Conservation (phyloP, 2,888 invertebrate genomes). For the Periphyllus acericola region DNA sequence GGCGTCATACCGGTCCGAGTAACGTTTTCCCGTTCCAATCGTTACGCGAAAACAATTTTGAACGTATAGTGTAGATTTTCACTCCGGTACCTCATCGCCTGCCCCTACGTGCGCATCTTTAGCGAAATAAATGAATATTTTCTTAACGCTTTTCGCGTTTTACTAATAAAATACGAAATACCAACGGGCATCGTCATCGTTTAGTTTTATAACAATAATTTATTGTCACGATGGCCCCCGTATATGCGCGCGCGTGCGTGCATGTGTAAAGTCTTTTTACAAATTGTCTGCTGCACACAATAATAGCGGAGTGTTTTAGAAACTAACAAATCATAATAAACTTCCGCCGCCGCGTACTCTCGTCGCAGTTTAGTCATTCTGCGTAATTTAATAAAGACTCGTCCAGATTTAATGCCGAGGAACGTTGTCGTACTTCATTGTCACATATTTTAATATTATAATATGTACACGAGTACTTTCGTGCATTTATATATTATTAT, state of each 20-base stretch:
- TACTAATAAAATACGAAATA: background rate
- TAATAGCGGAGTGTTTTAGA: conserved; percentile 4
- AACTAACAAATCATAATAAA: conserved; percentile 50
- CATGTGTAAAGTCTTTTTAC: background rate
- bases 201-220: background rate
- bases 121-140: background rate
- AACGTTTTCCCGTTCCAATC: no score
- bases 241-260: background rate
- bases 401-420: conserved; percentile 24
- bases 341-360: background rate
- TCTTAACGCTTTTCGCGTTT: background rate
- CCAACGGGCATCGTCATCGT: background rate
- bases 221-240: background rate
- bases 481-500: no score
- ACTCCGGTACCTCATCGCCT: no score
- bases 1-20: no score
- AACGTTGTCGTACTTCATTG: conserved; percentile 29
- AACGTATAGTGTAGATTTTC: no score
- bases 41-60: no score
- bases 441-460: conserved; percentile 6
- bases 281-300: background rate
- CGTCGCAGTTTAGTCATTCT: conserved; percentile 11
- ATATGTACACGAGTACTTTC: background rate
- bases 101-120: no score
- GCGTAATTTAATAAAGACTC: conserved; percentile 43